Base-by-base conservation (phyloP, 2,113 vertebrate species). In the Perca schrenkii region DNA sequence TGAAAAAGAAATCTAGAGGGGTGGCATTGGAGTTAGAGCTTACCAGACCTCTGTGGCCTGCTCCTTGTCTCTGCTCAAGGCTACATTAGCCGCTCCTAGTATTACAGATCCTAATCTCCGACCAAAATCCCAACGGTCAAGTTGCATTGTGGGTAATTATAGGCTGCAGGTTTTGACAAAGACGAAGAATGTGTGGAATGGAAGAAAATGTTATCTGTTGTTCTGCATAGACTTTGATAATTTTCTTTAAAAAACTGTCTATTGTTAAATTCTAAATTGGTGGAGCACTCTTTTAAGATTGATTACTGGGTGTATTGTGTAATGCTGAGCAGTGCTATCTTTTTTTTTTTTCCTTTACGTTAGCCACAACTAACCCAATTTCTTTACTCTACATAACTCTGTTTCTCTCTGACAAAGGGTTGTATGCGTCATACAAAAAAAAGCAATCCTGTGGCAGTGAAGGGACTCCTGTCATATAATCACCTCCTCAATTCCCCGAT, bases 381-480 rank as follows among this genome's bases (percentile, higher is more conserved):
- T 53, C 10, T 31, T 8, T 0, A 49, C 22, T 17, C 6, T 22
- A 15, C 16, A 54, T 43, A 60, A 60, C 31, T 62, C 21, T 50
- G 36, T 36, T 69, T 80, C 40, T 74, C 50, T 65, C 60, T 36
- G 43, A 78, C 19, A 62, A 63, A 13, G 73, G 10, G 36, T 69
- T 50, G 50, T 83, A 76, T 69, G 64, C 62, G 53, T 70, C 69
- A 77, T 25, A 58, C 31, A 71, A 65, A n/a, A n/a, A n/a, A 63
- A 73, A 69, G 13, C 13, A 31, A 64, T 80, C 40, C 57, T 43
- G 22, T 49, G 31, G 67, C 77, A 75, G 61, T 28, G 57, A 28
- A 36, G 73, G 58, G 36, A 19, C 36, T 34, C 19, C 49, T 40
- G 80, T 85, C 81, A 85, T 79, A 83, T 81, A 77, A 88, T 90